Evolutionary conservation across 2,888 invertebrate species (phyloP).

Genomic region (Thera obeliscata): DNA sequence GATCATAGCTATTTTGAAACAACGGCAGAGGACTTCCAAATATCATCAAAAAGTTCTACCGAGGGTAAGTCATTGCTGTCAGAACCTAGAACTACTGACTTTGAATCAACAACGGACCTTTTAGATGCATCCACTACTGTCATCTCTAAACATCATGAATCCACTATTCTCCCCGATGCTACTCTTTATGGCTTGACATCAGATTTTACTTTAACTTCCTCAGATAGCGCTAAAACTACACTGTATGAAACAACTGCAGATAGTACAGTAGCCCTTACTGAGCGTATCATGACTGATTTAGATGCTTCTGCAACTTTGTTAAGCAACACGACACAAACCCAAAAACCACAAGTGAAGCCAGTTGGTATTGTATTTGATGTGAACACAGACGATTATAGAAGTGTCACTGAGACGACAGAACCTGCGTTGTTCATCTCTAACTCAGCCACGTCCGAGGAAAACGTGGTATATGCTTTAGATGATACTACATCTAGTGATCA

Average conservation of each 20-base stretch:
- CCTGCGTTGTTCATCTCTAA: neutral
- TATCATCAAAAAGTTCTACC: slow-evolving; percentile 4
- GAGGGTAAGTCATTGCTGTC: neutral
- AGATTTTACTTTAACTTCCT: no score
- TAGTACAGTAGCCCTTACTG: slow-evolving; percentile 5
- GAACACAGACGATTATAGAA: neutral
- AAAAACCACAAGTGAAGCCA: neutral
- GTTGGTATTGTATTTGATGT: neutral
- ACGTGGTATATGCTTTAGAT: neutral
- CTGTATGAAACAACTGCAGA: slow-evolving; percentile 4
- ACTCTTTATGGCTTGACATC: neutral
- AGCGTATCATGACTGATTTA: neutral
- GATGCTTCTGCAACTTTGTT: slow-evolving; percentile 9
- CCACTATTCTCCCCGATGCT: neutral
- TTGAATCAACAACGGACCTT: slow-evolving; percentile 3
- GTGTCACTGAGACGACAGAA: neutral
- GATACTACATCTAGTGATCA: slow-evolving; percentile 9
- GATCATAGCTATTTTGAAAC: neutral
- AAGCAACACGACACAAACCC: slow-evolving; percentile 1
- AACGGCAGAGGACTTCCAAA: neutral
- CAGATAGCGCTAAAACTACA: neutral
- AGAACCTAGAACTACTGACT: neutral
- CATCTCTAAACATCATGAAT: neutral
- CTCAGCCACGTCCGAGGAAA: neutral
- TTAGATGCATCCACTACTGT: neutral